Evolutionary conservation across 1,140 invertebrate species (phyloP).

Genomic region (Palaemon carinicauda): DNA sequence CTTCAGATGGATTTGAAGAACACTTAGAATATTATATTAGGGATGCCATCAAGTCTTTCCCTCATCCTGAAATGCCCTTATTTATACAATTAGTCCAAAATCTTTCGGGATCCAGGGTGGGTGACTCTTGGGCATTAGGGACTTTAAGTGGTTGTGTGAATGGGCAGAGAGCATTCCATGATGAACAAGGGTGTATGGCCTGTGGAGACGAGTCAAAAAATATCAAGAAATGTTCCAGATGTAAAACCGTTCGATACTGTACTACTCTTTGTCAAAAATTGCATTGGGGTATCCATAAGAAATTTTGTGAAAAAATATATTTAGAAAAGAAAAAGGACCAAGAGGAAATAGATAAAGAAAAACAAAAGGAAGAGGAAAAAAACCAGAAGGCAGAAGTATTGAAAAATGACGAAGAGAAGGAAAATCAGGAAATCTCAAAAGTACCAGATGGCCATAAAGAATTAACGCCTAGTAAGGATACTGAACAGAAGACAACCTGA

Average conservation of each 20-base stretch:
- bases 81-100: conserved; percentile 67
- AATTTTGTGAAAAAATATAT: conserved; percentile 69
- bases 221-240: conserved; percentile 88
- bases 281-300: conserved; percentile 97
- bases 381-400: not conserved
- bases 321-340: conserved; percentile 38
- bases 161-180: conserved; percentile 78
- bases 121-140: conserved; percentile 70
- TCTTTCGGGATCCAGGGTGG: conserved; percentile 27
- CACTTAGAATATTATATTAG: conserved; percentile 83
- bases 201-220: conserved; percentile 80
- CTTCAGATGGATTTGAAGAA: conserved; percentile 78
- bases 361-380: conserved; percentile 16
- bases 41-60: conserved; percentile 86
- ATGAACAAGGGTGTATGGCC: conserved; percentile 79
- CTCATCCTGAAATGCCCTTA: conserved; percentile 83
- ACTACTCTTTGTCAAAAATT: conserved; percentile 91
- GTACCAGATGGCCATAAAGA: too few relatives aligned
- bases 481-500: too few relatives aligned
- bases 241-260: conserved; percentile 93
- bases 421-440: not conserved
- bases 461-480: too few relatives aligned
- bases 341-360: conserved; percentile 19
- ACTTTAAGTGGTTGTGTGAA: conserved; percentile 88
- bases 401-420: not conserved